These are phyloP conservation scores for Acronicta leporina DNA, from an alignment of 2,888 invertebrate species.

Conservation along the genomic window DNA sequence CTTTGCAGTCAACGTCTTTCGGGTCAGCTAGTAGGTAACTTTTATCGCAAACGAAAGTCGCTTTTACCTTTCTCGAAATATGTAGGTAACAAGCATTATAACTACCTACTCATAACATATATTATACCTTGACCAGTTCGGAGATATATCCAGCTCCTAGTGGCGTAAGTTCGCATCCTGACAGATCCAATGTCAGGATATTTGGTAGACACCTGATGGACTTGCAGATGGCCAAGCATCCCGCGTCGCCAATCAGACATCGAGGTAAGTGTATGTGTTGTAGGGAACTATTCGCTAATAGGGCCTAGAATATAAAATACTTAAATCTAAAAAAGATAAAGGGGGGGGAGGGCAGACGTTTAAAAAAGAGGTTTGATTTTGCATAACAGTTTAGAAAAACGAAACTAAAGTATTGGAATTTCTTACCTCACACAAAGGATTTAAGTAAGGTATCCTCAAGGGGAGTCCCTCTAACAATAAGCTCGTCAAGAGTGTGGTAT, in stretches of 20 bases:
- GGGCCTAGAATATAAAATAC: constrained; percentile 80
- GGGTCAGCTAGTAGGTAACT: too few relatives aligned
- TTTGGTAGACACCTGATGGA: constrained; percentile 91
- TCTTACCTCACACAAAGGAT: constrained; percentile 88
- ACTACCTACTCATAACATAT: neutral
- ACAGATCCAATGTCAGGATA: constrained; percentile 91
- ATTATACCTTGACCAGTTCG: constrained; percentile 91
- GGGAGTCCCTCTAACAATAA: constrained; percentile 93
- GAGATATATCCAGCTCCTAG: constrained; percentile 91
- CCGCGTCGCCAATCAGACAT: constrained; percentile 92
- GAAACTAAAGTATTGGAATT: neutral
- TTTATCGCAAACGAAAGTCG: too few relatives aligned
- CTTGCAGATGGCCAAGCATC: constrained; percentile 92
- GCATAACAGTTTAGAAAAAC: too few relatives aligned
- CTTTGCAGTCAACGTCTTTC: too few relatives aligned
- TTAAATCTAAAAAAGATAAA: too few relatives aligned
- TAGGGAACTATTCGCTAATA: constrained; percentile 90
- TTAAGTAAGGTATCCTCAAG: constrained; percentile 91
- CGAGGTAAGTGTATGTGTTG: constrained; percentile 91
- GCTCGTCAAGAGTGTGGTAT: constrained; percentile 90
- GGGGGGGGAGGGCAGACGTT: too few relatives aligned
- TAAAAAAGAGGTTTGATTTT: too few relatives aligned
- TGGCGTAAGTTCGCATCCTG: constrained; percentile 91
- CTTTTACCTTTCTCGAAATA: neutral
- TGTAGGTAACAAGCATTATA: neutral